Conservation (phyloP, 2,113 vertebrate species). For the Leucoraja erinaceus region DNA sequence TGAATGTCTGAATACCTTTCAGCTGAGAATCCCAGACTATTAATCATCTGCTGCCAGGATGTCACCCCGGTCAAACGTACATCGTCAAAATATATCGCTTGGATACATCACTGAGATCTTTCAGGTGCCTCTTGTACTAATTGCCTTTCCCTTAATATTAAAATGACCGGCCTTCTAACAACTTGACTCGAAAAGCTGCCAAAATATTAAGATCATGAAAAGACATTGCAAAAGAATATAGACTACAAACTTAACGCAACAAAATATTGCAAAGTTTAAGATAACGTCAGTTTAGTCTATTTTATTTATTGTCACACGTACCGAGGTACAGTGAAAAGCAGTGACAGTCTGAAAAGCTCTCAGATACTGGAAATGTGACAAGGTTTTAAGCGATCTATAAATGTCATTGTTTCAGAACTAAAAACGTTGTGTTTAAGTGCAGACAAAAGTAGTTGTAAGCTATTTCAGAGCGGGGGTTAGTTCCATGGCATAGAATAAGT, state of each 20-base stretch:
- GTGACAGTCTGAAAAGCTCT: no score
- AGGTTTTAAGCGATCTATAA: not conserved
- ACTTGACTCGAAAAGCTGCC: not conserved
- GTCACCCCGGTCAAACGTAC: not conserved
- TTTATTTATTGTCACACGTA: no score
- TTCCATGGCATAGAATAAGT: not conserved
- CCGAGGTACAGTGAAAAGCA: no score
- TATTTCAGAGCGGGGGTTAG: not conserved
- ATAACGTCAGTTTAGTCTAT: not conserved
- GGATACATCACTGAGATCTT: not conserved
- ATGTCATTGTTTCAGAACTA: not conserved
- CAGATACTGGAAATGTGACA: no score
- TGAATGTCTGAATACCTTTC: slow-evolving; percentile 31
- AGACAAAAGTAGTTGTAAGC: not conserved
- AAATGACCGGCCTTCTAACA: not conserved
- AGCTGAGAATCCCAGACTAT: not conserved
- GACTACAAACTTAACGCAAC: not conserved
- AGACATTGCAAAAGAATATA: not conserved
- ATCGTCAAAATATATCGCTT: not conserved
- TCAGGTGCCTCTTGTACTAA: not conserved
- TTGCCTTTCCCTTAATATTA: not conserved
- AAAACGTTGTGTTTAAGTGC: not conserved
- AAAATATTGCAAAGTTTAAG: not conserved
- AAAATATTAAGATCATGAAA: not conserved
- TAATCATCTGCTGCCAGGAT: not conserved